phyloP scores from a whole-genome alignment of 2,113 vertebrate genomes.

The Paramisgurnus dabryanus region DNA sequence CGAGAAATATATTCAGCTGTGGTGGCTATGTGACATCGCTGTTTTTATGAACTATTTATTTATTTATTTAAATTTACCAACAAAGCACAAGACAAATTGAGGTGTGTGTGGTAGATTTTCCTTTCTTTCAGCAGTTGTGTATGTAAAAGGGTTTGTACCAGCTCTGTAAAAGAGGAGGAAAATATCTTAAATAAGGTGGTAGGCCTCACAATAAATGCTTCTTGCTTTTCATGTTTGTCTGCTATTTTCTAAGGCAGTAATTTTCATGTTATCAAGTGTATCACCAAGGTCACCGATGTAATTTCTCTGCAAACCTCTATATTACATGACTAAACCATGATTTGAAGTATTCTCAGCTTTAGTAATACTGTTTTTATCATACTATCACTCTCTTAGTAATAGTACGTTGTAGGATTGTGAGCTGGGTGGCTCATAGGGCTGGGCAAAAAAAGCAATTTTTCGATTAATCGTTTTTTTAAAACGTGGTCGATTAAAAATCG shows the following conservation, averaged over 20 bases:
- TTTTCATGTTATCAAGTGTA: slow-evolving; percentile 19
- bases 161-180: slow-evolving; percentile 8
- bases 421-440: too few relatives aligned
- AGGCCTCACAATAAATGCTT: slow-evolving; percentile 13
- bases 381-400: neutral
- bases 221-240: slow-evolving; percentile 4
- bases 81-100: slow-evolving; percentile 39
- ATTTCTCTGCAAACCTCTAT: neutral
- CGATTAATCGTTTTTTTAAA: too few relatives aligned
- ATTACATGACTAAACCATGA: neutral
- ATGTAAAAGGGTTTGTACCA: slow-evolving; percentile 9
- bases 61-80: slow-evolving; percentile 40
- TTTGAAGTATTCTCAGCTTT: neutral
- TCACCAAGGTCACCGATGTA: neutral
- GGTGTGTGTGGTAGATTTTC: slow-evolving; percentile 15
- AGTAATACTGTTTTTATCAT: neutral
- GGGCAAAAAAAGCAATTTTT: too few relatives aligned
- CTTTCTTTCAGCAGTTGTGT: neutral
- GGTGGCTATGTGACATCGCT: slow-evolving; percentile 20
- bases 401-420: too few relatives aligned
- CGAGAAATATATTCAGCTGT: neutral
- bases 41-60: slow-evolving; percentile 32
- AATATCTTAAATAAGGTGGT: slow-evolving; percentile 4
- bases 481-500: too few relatives aligned
- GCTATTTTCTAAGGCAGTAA: neutral